These are phyloP conservation scores for Calonectris borealis DNA, from an alignment of 2,113 vertebrate species.

Conservation along the genomic window DNA sequence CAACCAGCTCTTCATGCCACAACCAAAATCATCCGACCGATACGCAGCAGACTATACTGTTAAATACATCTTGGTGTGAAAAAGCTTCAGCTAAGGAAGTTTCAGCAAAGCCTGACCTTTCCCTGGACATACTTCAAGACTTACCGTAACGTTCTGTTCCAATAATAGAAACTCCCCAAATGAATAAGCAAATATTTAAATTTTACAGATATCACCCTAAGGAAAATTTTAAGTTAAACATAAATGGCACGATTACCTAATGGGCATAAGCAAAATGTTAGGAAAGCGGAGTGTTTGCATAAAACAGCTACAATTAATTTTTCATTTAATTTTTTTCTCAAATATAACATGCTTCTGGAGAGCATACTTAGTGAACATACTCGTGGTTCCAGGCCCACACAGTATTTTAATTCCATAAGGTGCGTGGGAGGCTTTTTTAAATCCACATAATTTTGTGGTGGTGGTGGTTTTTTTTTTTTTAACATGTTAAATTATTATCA, in stretches of 20 bases:
- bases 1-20: not conserved
- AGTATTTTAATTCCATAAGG: slow-evolving; percentile 81
- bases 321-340: slow-evolving; percentile 48
- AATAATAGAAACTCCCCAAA: slow-evolving; percentile 7
- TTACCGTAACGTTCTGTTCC: not conserved
- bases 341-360: slow-evolving; percentile 66
- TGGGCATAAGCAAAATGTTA: slow-evolving; percentile 61
- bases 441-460: slow-evolving; percentile 74
- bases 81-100: not conserved
- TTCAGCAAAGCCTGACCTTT: slow-evolving; percentile 20
- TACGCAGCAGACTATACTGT: not conserved
- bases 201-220: slow-evolving; percentile 49
- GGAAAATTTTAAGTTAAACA: slow-evolving; percentile 14
- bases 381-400: slow-evolving; percentile 75
- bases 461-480: slow-evolving; percentile 47
- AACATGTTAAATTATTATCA: slow-evolving; percentile 74
- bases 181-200: slow-evolving; percentile 44
- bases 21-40: not conserved
- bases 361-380: slow-evolving; percentile 72
- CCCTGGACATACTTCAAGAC: slow-evolving; percentile 47
- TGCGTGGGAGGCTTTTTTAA: slow-evolving; percentile 77
- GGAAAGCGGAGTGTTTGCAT: slow-evolving; percentile 67
- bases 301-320: slow-evolving; percentile 68
- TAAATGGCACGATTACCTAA: slow-evolving; percentile 39
- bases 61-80: not conserved